Evolutionary conservation across 2,113 vertebrate genomes (phyloP).

Genomic region (Narcine bancroftii): DNA sequence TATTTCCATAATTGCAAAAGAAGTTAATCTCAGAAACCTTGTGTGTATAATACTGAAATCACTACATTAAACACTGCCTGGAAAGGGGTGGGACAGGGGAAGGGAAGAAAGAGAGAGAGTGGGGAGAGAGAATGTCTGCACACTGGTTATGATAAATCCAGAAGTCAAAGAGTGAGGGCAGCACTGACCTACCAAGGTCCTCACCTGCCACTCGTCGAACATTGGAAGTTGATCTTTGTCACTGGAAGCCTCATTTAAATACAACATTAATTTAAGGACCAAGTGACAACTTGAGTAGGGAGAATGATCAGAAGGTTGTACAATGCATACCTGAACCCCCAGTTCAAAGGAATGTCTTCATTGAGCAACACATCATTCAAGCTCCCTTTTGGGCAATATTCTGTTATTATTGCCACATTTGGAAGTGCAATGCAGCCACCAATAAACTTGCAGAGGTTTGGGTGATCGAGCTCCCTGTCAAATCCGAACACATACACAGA

Average conservation of each 20-base stretch:
- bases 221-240: background rate
- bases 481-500: conserved; percentile 41
- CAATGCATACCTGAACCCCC: conserved; percentile 66
- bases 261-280: background rate
- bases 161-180: background rate
- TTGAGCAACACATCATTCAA: conserved; percentile 66
- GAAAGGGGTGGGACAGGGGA: no score
- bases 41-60: no score
- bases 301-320: background rate
- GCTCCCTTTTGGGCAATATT: conserved; percentile 78
- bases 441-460: conserved; percentile 74
- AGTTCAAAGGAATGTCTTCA: conserved; percentile 73
- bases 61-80: no score
- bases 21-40: no score
- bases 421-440: conserved; percentile 69
- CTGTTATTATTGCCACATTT: conserved; percentile 69
- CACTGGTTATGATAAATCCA: background rate
- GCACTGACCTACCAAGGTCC: background rate
- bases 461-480: conserved; percentile 75
- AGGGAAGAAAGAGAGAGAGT: no score
- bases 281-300: background rate
- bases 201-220: background rate
- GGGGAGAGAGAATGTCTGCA: background rate
- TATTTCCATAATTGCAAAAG: no score
- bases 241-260: background rate